Base-by-base conservation (phyloP, 2,888 invertebrate genomes). In the Chrysotoxum bicinctum region DNA sequence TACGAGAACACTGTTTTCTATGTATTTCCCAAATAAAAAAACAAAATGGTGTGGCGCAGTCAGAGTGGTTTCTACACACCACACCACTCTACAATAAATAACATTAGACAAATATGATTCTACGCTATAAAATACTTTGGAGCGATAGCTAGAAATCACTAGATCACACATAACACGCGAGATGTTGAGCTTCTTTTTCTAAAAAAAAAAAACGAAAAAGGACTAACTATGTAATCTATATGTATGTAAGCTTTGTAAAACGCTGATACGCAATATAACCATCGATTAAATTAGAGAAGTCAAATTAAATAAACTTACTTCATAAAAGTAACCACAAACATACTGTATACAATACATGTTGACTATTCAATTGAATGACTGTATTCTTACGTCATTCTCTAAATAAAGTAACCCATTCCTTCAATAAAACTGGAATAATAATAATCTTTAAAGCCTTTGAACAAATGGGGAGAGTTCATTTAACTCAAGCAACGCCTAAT, bases 401-500 rank as follows among this genome's bases (percentile, higher is more conserved):
- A 75, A 84, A 68, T 84, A 80, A 80, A 84, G 75, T 84, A 66
- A 75, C 66, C 77, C 80, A 76, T 75, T 84, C 80, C 78, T 78
- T 69, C 75, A 64, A 81, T 62, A 77, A 62, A 70, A 70, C 70
- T 79, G 69, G 78, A 82, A 82, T 82, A 78, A 82, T 73, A 78
- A 82, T 78, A 82, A 82, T 82, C 69, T 79, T 40, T 16, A 35
- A 52, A 76, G 76, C 75, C 75, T 79, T 79, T 84, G 84, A 74
- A 75, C 58, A 72, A 66, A 72, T 69, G 40, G 58, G 32, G 70
- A 80, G 84, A 84, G 84, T 84, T 84, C 84, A 76, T 84, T 84
- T 84, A 84, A 84, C 84, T 70, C 84, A 72, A 84, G 74, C 75
- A 84, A 80, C 84, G 84, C 84, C 84, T 84, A 84, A 84, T 84